Evolutionary conservation across 1,140 invertebrate species (phyloP).

Genomic region (Bombus consobrinus): DNA sequence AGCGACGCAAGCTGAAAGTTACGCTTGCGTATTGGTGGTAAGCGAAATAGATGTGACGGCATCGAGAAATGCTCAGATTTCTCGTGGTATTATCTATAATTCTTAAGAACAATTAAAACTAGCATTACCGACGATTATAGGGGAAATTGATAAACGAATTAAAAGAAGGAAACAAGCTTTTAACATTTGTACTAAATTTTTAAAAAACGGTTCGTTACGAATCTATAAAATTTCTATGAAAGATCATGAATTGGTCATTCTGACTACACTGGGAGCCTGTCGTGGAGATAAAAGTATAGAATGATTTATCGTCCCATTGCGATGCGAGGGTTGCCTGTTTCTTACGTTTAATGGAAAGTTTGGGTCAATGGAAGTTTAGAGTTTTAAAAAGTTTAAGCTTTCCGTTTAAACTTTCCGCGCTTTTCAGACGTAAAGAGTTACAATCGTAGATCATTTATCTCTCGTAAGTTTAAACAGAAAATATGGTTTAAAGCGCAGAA

Average conservation of each 20-base stretch:
- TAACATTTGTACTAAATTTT: too few species aligned
- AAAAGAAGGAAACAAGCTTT: too few species aligned
- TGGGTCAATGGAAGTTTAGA: background rate
- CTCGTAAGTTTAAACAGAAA: background rate
- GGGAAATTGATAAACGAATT: too few species aligned
- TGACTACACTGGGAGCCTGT: background rate
- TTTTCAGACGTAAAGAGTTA: background rate
- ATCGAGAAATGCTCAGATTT: background rate
- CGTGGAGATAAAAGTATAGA: background rate
- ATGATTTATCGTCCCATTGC: background rate
- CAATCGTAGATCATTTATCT: background rate
- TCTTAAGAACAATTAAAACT: background rate
- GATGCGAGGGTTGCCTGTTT: background rate
- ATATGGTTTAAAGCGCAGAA: background rate
- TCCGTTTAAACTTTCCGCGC: background rate
- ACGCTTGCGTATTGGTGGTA: conserved; percentile 24
- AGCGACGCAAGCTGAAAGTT: conserved; percentile 16
- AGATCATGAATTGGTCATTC: background rate
- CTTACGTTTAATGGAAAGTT: background rate
- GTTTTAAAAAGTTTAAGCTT: background rate
- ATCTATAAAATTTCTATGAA: background rate
- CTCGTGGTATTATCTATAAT: background rate
- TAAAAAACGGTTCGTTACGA: too few species aligned
- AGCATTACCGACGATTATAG: too few species aligned
- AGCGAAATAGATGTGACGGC: conserved; percentile 6